phyloP scores from a whole-genome alignment of 1,140 invertebrate genomes.

The Psix sp. region DNA sequence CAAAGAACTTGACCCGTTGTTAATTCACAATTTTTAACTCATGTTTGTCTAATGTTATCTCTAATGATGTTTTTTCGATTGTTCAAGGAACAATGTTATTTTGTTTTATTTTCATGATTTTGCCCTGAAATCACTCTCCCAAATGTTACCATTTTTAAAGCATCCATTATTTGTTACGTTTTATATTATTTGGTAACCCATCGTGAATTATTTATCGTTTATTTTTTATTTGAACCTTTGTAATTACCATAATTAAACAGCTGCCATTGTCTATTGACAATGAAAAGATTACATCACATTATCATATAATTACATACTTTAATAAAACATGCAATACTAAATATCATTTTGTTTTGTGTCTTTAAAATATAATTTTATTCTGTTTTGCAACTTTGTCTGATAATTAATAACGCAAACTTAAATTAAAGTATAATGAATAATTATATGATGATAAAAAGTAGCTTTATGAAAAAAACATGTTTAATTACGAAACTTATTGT shows the following conservation, averaged over 20 bases:
- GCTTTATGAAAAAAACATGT: too few species aligned
- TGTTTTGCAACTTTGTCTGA: too few species aligned
- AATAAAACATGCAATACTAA: too few species aligned
- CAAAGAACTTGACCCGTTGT: slow-evolving; percentile 58
- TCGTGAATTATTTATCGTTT: slow-evolving; percentile 8
- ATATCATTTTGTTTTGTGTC: too few species aligned
- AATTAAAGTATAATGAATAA: too few species aligned
- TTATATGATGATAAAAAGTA: too few species aligned
- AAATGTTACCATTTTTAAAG: too few species aligned
- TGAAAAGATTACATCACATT: too few species aligned
- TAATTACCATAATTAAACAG: slow-evolving; percentile 6
- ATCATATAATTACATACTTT: too few species aligned
- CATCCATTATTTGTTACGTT: slow-evolving; percentile 14
- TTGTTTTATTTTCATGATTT: background rate
- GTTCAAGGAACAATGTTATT: slow-evolving; percentile 68
- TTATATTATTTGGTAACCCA: background rate
- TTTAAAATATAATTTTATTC: too few species aligned
- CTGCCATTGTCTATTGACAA: slow-evolving; percentile 19
- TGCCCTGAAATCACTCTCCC: background rate
- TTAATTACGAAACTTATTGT: too few species aligned
- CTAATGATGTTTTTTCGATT: slow-evolving; percentile 71
- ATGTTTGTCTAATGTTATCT: slow-evolving; percentile 45
- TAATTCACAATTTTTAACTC: slow-evolving; percentile 36
- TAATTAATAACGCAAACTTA: too few species aligned
- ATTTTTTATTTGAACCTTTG: slow-evolving; percentile 2